These are phyloP conservation scores for Clarias platycephalus DNA, from an alignment of 2,797 vertebrate species.

Conservation along the genomic window DNA sequence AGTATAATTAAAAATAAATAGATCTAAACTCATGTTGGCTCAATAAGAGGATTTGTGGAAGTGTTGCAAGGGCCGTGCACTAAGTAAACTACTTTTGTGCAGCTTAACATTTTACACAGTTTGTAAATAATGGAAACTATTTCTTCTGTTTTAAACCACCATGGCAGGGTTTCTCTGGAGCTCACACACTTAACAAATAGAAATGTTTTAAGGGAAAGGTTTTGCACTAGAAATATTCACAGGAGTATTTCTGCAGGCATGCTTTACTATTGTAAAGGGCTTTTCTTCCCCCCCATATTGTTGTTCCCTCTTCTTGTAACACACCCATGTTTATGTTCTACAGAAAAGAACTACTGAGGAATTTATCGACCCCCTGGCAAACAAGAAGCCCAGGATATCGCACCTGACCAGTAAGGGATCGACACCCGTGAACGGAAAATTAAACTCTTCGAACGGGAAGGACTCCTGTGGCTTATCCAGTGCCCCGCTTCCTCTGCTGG, in stretches of 20 bases:
- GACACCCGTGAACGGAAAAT: constrained; percentile 83
- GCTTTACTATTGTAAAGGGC: not conserved
- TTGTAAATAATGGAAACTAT: not conserved
- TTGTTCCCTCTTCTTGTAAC: too few relatives aligned
- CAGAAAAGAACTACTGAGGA: constrained; percentile 89
- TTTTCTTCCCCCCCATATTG: not conserved
- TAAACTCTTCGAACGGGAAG: constrained; percentile 78
- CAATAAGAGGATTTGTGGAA: not conserved
- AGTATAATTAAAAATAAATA: not conserved
- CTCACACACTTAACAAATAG: not conserved
- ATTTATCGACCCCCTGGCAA: constrained; percentile 88
- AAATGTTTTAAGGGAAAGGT: not conserved
- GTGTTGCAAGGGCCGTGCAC: not conserved
- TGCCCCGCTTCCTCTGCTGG: constrained; percentile 75
- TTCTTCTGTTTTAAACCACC: not conserved
- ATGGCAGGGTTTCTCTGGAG: not conserved
- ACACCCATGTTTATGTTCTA: constrained; percentile 25
- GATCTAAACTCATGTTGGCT: too few relatives aligned
- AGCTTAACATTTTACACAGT: not conserved
- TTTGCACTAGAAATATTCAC: not conserved
- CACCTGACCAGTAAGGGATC: constrained; percentile 83
- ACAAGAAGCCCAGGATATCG: constrained; percentile 93
- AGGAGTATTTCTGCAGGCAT: not conserved
- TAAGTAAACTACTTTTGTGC: not conserved
- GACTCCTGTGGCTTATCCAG: constrained; percentile 72